Evolutionary conservation across 2,797 vertebrate genomes (phyloP).

Genomic region (Lepus oiostolus): DNA sequence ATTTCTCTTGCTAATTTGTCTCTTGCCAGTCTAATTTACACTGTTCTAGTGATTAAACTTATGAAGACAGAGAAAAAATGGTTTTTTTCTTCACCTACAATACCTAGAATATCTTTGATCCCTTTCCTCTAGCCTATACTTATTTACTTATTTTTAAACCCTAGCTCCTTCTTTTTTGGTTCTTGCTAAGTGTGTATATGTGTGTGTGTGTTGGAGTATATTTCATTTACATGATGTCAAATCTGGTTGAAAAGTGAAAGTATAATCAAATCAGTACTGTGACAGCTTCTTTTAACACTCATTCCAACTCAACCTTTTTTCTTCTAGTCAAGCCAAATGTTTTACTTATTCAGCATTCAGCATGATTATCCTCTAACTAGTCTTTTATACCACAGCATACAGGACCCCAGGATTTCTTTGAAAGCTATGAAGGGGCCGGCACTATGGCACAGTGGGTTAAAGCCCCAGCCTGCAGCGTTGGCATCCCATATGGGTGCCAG

Average conservation of each 20-base stretch:
- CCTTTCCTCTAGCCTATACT: not conserved
- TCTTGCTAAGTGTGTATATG: not conserved
- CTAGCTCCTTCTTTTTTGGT: not conserved
- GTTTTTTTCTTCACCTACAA: not conserved
- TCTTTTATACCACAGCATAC: not conserved
- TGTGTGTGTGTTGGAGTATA: not conserved
- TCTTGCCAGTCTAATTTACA: conserved; percentile 27
- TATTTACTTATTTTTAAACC: conserved; percentile 39
- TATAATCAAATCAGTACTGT: conserved; percentile 15
- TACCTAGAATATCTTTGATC: not conserved
- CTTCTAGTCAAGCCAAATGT: conserved; percentile 4
- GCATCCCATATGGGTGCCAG: too few relatives aligned
- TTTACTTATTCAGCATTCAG: not conserved
- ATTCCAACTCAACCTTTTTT: not conserved
- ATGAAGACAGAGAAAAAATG: not conserved
- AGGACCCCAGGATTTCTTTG: not conserved
- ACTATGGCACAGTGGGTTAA: too few relatives aligned
- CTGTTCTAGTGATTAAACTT: not conserved
- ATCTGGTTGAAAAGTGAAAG: conserved; percentile 40
- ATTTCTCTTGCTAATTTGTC: conserved; percentile 10
- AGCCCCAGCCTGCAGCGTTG: too few relatives aligned
- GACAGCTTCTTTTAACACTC: conserved; percentile 30
- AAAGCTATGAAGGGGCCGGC: not conserved
- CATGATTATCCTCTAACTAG: not conserved
- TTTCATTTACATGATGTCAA: conserved; percentile 53